Evolutionary conservation across 2,113 vertebrate species (phyloP).

Genomic region (Cervus canadensis): DNA sequence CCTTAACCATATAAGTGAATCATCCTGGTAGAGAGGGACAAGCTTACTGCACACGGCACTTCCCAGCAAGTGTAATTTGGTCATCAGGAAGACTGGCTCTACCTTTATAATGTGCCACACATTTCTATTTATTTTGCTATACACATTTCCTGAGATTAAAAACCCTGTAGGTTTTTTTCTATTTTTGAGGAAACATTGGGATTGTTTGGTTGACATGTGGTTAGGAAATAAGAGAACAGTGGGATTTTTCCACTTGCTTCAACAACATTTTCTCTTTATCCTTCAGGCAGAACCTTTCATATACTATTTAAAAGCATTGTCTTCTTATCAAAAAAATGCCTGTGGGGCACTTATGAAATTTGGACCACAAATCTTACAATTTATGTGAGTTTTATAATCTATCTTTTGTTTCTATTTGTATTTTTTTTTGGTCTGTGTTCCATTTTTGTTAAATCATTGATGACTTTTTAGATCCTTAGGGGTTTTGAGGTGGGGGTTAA

Average conservation of each 20-base stretch:
- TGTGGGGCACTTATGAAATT: conserved; percentile 48
- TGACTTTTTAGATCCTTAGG: background rate
- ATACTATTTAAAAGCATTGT: conserved; percentile 32
- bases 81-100: background rate
- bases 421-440: background rate
- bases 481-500: background rate
- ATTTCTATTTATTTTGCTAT: background rate
- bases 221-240: background rate
- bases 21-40: background rate
- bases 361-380: conserved; percentile 26
- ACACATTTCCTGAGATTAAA: background rate
- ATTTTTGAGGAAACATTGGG: background rate
- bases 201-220: background rate
- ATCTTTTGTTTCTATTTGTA: background rate
- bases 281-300: conserved; percentile 8
- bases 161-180: background rate
- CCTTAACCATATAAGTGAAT: background rate
- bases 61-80: background rate
- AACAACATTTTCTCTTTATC: background rate
- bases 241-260: background rate
- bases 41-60: background rate
- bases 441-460: background rate
- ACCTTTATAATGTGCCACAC: background rate
- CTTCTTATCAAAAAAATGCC: conserved; percentile 45
- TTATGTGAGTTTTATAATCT: conserved; percentile 49